phyloP scores from a whole-genome alignment of 2,888 invertebrate species.

The Tinea trinotella region DNA sequence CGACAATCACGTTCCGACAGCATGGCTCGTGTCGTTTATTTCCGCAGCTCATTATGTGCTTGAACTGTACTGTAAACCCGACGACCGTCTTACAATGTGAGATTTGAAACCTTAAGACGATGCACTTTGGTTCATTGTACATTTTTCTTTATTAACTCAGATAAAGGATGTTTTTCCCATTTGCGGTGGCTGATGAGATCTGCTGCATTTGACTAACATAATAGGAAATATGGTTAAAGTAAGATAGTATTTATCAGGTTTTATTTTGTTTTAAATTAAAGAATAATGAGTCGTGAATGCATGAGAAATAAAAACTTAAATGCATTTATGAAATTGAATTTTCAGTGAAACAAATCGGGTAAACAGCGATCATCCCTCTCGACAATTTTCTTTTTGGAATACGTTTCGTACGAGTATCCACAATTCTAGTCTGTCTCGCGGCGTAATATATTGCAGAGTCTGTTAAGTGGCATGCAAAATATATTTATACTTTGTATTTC shows the following conservation, averaged over 20 bases:
- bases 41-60: conserved; percentile 29
- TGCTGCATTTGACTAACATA: neutral
- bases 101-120: neutral
- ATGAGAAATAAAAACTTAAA: neutral
- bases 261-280: too few species aligned
- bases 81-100: neutral
- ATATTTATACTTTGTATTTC: conserved; percentile 68
- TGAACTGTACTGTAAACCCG: conserved; percentile 10
- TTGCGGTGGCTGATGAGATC: conserved; percentile 5
- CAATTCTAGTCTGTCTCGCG: conserved; percentile 41
- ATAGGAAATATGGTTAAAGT: neutral
- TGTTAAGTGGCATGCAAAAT: conserved; percentile 70
- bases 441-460: conserved; percentile 53
- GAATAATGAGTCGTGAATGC: too few species aligned
- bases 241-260: too few species aligned
- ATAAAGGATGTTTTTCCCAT: neutral
- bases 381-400: conserved; percentile 25
- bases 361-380: neutral
- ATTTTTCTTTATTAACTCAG: neutral
- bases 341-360: neutral
- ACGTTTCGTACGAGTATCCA: conserved; percentile 28
- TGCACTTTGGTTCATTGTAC: neutral
- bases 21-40: conserved; percentile 27
- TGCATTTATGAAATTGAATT: neutral
- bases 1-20: conserved; percentile 26